Evolutionary conservation across 1,140 invertebrate genomes (phyloP).

Genomic region (Aphis gossypii): DNA sequence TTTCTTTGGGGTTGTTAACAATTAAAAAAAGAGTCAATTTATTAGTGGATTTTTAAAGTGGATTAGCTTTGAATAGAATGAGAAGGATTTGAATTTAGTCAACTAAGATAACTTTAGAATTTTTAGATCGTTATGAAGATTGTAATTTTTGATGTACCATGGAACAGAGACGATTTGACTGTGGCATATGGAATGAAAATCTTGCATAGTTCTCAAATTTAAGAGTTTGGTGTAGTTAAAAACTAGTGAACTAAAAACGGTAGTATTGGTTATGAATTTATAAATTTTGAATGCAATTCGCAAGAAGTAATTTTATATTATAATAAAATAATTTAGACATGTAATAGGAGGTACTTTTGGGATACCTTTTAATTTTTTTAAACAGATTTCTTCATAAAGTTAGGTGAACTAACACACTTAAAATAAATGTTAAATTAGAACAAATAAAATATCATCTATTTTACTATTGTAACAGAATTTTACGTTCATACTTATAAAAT

Average conservation of each 20-base stretch:
- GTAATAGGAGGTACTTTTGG: neutral
- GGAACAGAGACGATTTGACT: no score
- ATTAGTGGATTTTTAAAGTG: no score
- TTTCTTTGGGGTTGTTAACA: no score
- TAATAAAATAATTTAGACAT: neutral
- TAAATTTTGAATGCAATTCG: neutral
- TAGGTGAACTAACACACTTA: neutral
- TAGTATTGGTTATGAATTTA: neutral
- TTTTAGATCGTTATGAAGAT: no score
- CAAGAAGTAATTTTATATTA: neutral
- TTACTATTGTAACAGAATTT: neutral
- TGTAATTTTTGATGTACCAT: no score
- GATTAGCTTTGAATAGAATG: no score
- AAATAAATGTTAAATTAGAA: neutral
- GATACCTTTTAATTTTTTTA: neutral
- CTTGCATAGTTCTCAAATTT: no score
- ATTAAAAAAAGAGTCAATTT: no score
- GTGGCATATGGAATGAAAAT: no score
- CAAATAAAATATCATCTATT: neutral
- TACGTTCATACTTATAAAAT: neutral
- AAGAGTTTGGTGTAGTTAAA: no score
- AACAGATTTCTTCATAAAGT: neutral
- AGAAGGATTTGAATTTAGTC: no score
- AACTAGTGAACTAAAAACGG: neutral
- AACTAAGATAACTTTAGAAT: no score